Evolutionary conservation across 2,797 vertebrate genomes (phyloP), one percentile per base, ranked within the genome.

Genomic region (Notolepis coatsorum): DNA sequence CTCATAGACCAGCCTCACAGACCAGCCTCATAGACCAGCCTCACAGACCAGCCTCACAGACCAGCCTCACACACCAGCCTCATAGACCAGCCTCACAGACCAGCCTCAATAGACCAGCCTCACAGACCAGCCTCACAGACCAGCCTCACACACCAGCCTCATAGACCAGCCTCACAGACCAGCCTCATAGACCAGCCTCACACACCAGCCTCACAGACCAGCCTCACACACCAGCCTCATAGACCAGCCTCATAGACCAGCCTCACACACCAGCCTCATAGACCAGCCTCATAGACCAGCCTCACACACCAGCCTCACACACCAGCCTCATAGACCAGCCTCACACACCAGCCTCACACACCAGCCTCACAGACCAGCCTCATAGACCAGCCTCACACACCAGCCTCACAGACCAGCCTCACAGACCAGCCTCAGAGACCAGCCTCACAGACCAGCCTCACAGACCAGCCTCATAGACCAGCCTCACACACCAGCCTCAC

Each of bases 11-110:
- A 12, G 3, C 9, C 2, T 35, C 4, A 5, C 21, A 0, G 0
- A 18, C n/a, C n/a, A n/a, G n/a, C n/a, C n/a, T n/a, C n/a, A 67
- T 48, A 61, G 46, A 51, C 61, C 18, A 4, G 15, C 10, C 35
- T 13, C 10, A 37, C 10, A 35, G n/a, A 35, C 33, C 10, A n/a
- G 12, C 35, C 1, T 12, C 9, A 13, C 31, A 35, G 1, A 28
- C 12, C 18, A 6, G 20, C n/a, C 45, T 17, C 21, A 31, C 15
- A 18, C 3, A 31, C 12, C 6, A 37, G 13, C 7, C 9, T 18
- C 24, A 13, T 27, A 1, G 13, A 25, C 28, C 30, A 28, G 20
- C 9, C 43, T 18, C 20, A 21, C 38, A 37, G 3, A 50, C 13
- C 17, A 54, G 21, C 2, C n/a, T 24, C 28, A n/a, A 53, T 13